Base-by-base conservation (phyloP, 2,113 vertebrate genomes). In the Entomyzon cyanotis region DNA sequence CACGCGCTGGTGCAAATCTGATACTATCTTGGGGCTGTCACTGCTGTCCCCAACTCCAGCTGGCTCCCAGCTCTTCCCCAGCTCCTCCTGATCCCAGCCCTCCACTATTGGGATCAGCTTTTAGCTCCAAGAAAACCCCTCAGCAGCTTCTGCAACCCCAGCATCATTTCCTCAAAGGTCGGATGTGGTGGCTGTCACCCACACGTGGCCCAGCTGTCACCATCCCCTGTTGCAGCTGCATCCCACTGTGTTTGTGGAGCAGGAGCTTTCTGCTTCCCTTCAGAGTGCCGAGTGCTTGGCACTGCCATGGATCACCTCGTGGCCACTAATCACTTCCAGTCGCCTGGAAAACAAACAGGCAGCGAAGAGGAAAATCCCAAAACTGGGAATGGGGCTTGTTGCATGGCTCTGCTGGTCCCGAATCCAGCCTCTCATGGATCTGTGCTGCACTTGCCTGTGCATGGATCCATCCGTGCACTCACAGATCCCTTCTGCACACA, bases 1-100 rank as follows among this genome's bases (percentile, higher is more conserved):
- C 79, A 12, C 0, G 18, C 0, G 0, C 21, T 1, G 0, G 0
- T 7, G 73, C 17, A 31, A 28, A 2, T 14, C 15, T 12, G 55
- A 25, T 10, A 4, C 71, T 5, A 0, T 20, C 16, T 7, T 0
- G 4, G 82, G 33, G 35, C 53, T 83, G 60, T 18, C 65, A 17
- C 82, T 11, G 20, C 69, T 44, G 64, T 77, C 81, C 56, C 78
- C 74, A 25, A 0, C 42, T n/a, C 50, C 3, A 4, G 22, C 9
- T 1, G 9, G 12, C 20, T 31, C 47, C 69, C 55, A 19, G 41
- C n/a, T 81, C 49, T 52, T 33, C 60, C 62, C 82, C 69, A 33
- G 2, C 49, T 31, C 60, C 42, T 21, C 25, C 0, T 24, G 3
- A 39, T 33, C 20, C 23, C 7, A 2, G 5, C 20, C 3, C n/a